Evolutionary conservation across 2,888 invertebrate genomes (phyloP).

Genomic region (Drosophila formosana): DNA sequence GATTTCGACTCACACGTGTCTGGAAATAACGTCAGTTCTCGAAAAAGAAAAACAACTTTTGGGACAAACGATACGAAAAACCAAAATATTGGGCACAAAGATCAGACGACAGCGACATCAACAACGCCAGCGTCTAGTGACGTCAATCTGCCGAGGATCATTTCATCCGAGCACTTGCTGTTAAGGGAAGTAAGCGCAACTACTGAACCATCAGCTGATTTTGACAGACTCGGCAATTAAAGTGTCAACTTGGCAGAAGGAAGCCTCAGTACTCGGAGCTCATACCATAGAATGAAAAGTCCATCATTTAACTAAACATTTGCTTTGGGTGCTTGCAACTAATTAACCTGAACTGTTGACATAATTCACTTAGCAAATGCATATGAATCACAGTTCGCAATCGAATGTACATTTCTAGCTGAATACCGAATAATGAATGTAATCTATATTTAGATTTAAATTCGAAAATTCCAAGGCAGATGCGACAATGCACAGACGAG

Average conservation of each 20-base stretch:
- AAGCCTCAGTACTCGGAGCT: neutral
- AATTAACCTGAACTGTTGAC: constrained; percentile 41
- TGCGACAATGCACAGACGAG: neutral
- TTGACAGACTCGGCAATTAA: constrained; percentile 75
- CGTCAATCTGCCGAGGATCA: constrained; percentile 47
- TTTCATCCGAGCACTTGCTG: constrained; percentile 3
- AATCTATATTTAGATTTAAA: constrained; percentile 11
- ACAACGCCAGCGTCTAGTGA: constrained; percentile 42
- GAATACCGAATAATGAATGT: constrained; percentile 27
- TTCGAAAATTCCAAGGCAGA: constrained; percentile 5
- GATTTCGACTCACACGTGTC: constrained; percentile 47
- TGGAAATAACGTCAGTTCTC: constrained; percentile 11
- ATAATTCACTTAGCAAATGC: constrained; percentile 33
- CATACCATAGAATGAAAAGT: constrained; percentile 7
- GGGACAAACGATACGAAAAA: constrained; percentile 1
- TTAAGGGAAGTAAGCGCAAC: constrained; percentile 32
- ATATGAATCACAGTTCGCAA: constrained; percentile 60
- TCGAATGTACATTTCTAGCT: constrained; percentile 44
- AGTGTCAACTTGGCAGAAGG: constrained; percentile 51
- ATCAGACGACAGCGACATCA: constrained; percentile 23
- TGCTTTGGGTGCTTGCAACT: constrained; percentile 19
- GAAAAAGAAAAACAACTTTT: constrained; percentile 7
- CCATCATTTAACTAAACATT: constrained; percentile 5
- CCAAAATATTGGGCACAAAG: constrained; percentile 33
- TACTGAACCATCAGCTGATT: constrained; percentile 61